Evolutionary conservation across 2,888 invertebrate species (phyloP), one percentile per base, ranked within the genome.

Genomic region (Caenorhabditis japonica): DNA sequence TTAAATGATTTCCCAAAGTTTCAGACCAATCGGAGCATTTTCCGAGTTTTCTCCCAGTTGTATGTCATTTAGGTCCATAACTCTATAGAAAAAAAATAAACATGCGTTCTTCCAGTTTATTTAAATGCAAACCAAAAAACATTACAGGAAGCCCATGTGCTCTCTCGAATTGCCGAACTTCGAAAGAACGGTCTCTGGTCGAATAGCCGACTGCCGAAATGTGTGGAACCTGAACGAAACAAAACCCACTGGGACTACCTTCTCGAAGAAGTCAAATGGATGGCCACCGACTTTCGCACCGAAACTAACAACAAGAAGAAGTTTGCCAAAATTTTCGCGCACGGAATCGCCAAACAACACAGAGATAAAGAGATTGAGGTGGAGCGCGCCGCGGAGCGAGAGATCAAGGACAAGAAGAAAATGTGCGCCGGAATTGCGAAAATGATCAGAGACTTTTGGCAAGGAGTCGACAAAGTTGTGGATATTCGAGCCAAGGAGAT

Each of bases 201-300:
- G 56, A 94, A 86, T 1, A 78, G 88, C 21, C 82, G 89, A 19
- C 82, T 90, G 41, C 86, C 87, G 3, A 74, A 80, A 41, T 92
- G 94, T 77, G 92, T 94, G 88, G 95, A 95, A 89, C 94, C 95
- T 82, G 91, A 92, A 72, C 91, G 97, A 76, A 91, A 92, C 56
- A 97, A 97, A 90, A 93, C 94, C 27, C 97, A 99, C 89, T 97
- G 97, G 97, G 99, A 99, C 89, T 97, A 95, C 89, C 90, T 99
- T 77, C 90, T 99, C 41, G 97, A 99, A 89, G 99, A 99, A 90
- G 96, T 82, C 95, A 93, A 93, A 38, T 99, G 99, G 99, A 91
- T 99, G 80, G 94, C 96, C 36, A 93, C 94, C 38, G 97, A 99
- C 90, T 99, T 99, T 90, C 94, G 94, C 27, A 94, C 95, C 88